Evolutionary conservation across 2,888 invertebrate genomes (phyloP).

Genomic region (Leptopilina drosophilae): DNA sequence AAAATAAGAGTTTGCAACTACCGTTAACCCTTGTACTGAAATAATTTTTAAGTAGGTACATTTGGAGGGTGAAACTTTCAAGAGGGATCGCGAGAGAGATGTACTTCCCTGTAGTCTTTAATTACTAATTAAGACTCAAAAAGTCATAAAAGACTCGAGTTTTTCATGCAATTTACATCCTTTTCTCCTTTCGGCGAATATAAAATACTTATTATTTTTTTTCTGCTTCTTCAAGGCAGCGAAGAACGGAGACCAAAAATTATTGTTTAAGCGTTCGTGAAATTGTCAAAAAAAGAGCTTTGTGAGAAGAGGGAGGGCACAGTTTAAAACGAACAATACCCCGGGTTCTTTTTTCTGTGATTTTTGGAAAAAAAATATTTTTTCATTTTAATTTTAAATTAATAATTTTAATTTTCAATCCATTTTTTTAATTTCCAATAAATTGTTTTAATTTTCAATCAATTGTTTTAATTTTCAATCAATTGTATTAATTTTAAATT

Average conservation of each 20-base stretch:
- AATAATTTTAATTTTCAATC: no score
- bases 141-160: conserved; percentile 19
- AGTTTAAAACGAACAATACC: no score
- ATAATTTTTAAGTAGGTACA: conserved; percentile 27
- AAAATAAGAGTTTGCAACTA: not conserved
- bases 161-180: conserved; percentile 3
- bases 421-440: no score
- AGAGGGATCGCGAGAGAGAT: conserved; percentile 14
- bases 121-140: conserved; percentile 26
- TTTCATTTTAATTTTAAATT: no score
- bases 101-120: conserved; percentile 11
- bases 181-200: not conserved
- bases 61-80: conserved; percentile 31
- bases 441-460: no score
- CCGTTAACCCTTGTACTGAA: not conserved
- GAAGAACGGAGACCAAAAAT: not conserved
- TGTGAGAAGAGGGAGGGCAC: no score
- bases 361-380: no score
- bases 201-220: not conserved
- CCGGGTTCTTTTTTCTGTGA: no score
- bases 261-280: not conserved
- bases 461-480: no score
- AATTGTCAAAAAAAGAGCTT: not conserved
- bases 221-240: not conserved
- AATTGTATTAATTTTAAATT: no score